Evolutionary conservation across 2,113 vertebrate species (phyloP).

Genomic region (Corythaixoides concolor): DNA sequence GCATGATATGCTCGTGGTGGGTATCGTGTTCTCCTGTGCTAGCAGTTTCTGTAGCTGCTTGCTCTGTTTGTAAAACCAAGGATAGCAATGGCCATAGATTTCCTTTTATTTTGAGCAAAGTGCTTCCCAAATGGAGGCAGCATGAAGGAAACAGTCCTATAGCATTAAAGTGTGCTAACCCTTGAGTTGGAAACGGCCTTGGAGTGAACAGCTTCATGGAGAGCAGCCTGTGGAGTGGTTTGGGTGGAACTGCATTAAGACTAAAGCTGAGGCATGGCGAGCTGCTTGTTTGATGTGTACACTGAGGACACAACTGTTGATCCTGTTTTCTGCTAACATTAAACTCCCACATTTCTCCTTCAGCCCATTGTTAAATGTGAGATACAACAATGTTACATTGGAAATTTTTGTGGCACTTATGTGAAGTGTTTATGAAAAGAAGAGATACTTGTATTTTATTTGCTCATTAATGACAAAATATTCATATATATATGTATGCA

Average conservation of each 20-base stretch:
- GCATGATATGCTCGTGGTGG: not conserved
- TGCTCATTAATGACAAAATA: not conserved
- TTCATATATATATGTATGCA: not conserved
- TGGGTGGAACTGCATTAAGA: not conserved
- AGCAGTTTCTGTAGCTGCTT: not conserved
- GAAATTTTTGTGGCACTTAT: not conserved
- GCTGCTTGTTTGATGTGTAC: not conserved
- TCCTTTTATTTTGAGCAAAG: not conserved
- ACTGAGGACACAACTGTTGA: not conserved
- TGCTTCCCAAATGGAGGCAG: not conserved
- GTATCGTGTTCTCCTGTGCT: not conserved
- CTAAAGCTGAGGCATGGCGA: not conserved
- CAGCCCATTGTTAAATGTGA: not conserved
- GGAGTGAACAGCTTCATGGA: not conserved
- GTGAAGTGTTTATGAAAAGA: not conserved
- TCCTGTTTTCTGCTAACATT: not conserved
- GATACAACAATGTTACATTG: not conserved
- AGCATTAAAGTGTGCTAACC: rapidly evolving
- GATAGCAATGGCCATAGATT: not conserved
- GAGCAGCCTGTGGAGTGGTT: not conserved
- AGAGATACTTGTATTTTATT: not conserved
- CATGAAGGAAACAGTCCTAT: not conserved
- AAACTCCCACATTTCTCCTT: not conserved
- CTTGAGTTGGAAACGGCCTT: not conserved
- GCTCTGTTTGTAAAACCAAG: not conserved